Base-by-base conservation (phyloP, 2,797 vertebrate genomes). In the Florisuga fusca region DNA sequence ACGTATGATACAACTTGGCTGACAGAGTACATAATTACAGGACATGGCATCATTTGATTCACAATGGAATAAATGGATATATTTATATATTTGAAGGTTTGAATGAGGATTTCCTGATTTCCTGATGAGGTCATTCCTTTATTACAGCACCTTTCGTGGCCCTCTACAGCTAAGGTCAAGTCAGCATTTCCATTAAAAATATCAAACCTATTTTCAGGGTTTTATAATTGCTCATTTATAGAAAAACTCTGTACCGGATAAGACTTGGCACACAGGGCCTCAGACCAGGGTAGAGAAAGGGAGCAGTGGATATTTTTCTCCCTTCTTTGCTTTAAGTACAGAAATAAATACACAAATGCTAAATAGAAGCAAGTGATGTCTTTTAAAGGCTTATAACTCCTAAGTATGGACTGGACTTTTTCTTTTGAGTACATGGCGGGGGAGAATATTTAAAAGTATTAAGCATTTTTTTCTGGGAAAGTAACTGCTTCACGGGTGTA, bases 41-140 rank as follows among this genome's bases (percentile, higher is more conserved):
- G 97, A 97, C 97, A n/a, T 98, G 97, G 95, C 97, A 97, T 98
- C 96, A 98, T 96, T 98, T 97, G 93, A 97, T 97, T 98, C 97
- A 97, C 81, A 96, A 93, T 87, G 96, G 96, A 97, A 98, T 97
- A 97, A 97, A 98, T 95, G 97, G 94, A 71, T 97, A 96, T 98
- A 97, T 98, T 98, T 97, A 96, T 98, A 96, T 92, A 96, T 97
- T 97, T 98, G 95, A 95, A 97, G 96, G 93, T 97, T 94, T 95
- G 89, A 97, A 97, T 97, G 96, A 98, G 98, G 98, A 98, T 98
- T 98, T 98, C 97, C 97, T 98, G 96, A 97, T 97, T 97, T 97
- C 97, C 97, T 97, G 98, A 97, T 98, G 96, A 98, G 97, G 97
- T 98, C 96, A 98, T 98, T 97, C 85, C 90, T 97, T 96, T 96